These are phyloP conservation scores for Criorhina ranunculi DNA, from an alignment of 2,888 invertebrate species.

Conservation along the genomic window DNA sequence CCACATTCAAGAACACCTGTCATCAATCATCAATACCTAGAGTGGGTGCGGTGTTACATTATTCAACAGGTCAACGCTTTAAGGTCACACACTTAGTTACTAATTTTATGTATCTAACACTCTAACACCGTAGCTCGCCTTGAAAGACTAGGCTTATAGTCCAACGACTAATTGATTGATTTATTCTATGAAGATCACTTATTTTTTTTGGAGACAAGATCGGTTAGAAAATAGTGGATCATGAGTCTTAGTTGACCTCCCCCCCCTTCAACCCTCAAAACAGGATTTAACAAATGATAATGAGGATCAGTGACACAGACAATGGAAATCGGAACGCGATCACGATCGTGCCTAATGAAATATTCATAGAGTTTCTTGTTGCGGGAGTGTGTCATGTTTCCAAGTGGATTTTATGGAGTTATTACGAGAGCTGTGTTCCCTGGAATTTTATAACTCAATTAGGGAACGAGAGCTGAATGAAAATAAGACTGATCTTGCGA, in stretches of 20 bases:
- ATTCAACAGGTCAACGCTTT: constrained; percentile 5
- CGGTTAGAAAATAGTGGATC: neutral
- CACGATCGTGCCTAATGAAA: constrained; percentile 38
- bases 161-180: constrained; percentile 13
- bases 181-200: neutral
- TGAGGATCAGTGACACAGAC: neutral
- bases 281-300: neutral
- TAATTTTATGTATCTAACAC: neutral
- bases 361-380: constrained; percentile 18
- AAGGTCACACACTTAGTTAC: neutral
- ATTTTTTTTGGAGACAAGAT: no score
- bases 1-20: constrained; percentile 8
- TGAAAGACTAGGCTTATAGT: neutral
- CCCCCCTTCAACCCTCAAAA: no score
- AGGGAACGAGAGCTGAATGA: neutral
- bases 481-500: neutral
- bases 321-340: constrained; percentile 3
- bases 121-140: neutral
- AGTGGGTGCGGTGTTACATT: constrained; percentile 12
- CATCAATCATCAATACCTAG: neutral
- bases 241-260: neutral
- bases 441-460: constrained; percentile 1
- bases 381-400: constrained; percentile 7
- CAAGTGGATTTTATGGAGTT: neutral
- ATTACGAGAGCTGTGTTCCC: neutral